Base-by-base conservation (phyloP, 2,113 vertebrate species). In the Puntigrus tetrazona region DNA sequence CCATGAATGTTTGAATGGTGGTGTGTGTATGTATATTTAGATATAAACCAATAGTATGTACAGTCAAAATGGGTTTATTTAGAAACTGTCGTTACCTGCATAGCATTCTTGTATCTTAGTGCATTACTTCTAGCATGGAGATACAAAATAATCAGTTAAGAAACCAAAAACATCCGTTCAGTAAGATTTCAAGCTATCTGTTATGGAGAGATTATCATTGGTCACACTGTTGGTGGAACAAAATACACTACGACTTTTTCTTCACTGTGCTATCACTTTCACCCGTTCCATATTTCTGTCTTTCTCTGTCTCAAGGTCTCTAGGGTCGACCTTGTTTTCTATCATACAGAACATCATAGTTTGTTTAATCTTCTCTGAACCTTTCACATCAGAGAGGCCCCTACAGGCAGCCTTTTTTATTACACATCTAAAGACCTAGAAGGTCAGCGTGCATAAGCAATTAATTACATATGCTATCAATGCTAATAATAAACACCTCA, bases 391-490 rank as follows among this genome's bases (percentile, higher is more conserved):
- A 83, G 47, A 84, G 76, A n/a, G 63, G 78, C 86, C 75, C 90
- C 87, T 82, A 87, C 86, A 82, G 86, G 36, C 84, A 86, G 36
- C 59, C 73, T n/a, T 88, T 92, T 82, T 90, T 84, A 90, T 92
- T 87, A 86, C 84, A 87, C 86, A 87, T 90, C 84, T 83, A 65
- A 88, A 88, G 84, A 65, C 84, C 85, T 84, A 55, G 86, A 92
- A 92, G 89, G 91, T 92, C 89, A 83, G 43, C 82, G 70, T 59
- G 87, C 86, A 85, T 88, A 84, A 78, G 79, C 89, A 90, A 93
- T 94, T 94, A 93, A 94, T 94, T 94, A 93, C 86, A 81, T 86
- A 89, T 63, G 65, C 88, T 90, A 92, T 91, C 88, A 90, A 91
- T 89, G 90, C 90, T 91, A 92, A 92, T 93, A 92, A 93, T 93